These are phyloP conservation scores for Capreolus pygargus DNA, from an alignment of 2,113 vertebrate genomes.

Conservation along the genomic window DNA sequence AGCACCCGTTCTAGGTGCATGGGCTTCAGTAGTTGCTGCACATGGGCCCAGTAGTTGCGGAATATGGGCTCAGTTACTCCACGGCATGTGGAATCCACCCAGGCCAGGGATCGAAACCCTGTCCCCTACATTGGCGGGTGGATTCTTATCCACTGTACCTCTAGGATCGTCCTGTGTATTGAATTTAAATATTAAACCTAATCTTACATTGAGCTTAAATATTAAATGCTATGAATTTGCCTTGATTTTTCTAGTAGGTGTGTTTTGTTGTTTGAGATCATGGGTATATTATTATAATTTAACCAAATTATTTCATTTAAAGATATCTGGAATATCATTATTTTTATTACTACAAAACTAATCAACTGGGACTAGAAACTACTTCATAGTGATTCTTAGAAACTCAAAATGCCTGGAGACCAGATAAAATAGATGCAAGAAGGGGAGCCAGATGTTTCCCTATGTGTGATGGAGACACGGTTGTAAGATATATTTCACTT, in stretches of 20 bases:
- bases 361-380: not conserved
- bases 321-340: not conserved
- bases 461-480: not conserved
- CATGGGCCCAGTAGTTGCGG: not conserved
- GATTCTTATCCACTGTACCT: not conserved
- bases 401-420: not conserved
- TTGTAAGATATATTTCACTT: not conserved
- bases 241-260: constrained; percentile 18
- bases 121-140: not conserved
- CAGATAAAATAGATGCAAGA: not conserved
- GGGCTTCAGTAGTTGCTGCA: not conserved
- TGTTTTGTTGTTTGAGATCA: not conserved
- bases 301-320: not conserved
- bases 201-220: not conserved
- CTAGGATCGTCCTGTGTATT: not conserved
- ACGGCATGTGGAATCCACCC: not conserved
- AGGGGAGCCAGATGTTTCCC: not conserved
- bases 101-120: not conserved
- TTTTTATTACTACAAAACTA: not conserved
- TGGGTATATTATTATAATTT: not conserved
- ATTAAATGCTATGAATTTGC: not conserved
- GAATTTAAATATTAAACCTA: not conserved
- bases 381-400: not conserved
- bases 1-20: not conserved
- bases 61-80: not conserved